Evolutionary conservation across 2,113 vertebrate species (phyloP).

Genomic region (Alligator mississippiensis): DNA sequence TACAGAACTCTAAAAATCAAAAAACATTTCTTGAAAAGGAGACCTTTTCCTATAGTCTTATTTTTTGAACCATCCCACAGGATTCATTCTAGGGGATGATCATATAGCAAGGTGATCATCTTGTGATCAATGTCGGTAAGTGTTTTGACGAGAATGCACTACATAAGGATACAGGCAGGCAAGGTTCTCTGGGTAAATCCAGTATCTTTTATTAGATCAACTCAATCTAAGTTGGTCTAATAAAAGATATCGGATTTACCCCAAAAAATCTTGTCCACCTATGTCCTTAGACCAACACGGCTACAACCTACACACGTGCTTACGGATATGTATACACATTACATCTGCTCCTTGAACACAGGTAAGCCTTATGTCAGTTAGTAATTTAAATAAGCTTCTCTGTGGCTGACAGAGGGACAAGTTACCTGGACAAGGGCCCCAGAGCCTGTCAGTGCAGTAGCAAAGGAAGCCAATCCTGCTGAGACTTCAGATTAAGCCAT

Average conservation of each 20-base stretch:
- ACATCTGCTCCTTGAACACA: neutral
- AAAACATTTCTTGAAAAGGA: neutral
- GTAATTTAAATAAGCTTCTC: slow-evolving; percentile 33
- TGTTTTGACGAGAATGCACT: no score
- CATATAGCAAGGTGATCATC: neutral
- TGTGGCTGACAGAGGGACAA: slow-evolving; percentile 16
- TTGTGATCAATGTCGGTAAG: neutral
- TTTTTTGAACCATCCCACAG: neutral
- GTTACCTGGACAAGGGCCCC: slow-evolving; percentile 31
- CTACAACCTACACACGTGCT: no score
- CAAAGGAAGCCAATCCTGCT: neutral
- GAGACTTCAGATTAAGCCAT: slow-evolving; percentile 13
- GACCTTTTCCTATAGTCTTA: neutral
- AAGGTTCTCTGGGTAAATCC: no score
- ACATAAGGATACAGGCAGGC: no score
- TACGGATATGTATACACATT: neutral
- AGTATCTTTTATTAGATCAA: no score
- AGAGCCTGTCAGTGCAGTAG: neutral
- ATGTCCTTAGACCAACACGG: no score
- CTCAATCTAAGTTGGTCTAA: no score
- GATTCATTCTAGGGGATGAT: neutral
- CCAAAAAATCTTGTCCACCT: no score
- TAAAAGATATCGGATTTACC: no score
- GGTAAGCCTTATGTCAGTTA: neutral
- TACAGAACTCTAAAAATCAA: neutral